These are phyloP conservation scores for Heteromurus nitidus DNA, from an alignment of 2,888 invertebrate genomes.

Conservation along the genomic window DNA sequence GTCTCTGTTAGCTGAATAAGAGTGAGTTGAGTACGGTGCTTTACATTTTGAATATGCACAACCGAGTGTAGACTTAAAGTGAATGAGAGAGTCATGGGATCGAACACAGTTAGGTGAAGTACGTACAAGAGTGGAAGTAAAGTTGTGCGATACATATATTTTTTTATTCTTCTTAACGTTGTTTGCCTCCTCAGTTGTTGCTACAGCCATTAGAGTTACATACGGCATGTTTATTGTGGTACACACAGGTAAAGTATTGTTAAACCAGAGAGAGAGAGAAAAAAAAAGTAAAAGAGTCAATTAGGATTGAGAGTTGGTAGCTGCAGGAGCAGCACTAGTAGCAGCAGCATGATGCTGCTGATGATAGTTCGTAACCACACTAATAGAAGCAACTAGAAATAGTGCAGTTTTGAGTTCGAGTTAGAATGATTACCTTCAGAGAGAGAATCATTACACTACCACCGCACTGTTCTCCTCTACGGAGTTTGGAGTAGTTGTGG, in stretches of 20 bases:
- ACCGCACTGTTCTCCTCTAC: background rate
- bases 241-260: constrained; percentile 20
- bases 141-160: background rate
- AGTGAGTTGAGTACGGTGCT: constrained; percentile 17
- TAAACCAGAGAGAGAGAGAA: background rate
- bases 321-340: background rate
- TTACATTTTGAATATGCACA: constrained; percentile 3
- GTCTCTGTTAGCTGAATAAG: constrained; percentile 10
- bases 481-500: background rate
- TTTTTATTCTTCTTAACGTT: constrained; percentile 25
- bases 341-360: background rate
- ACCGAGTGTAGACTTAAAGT: background rate
- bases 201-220: constrained; percentile 8
- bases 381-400: constrained; percentile 5
- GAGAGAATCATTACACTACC: background rate
- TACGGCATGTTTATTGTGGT: constrained; percentile 1
- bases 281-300: constrained; percentile 28
- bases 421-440: background rate
- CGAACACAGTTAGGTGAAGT: constrained; percentile 7
- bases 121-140: background rate
- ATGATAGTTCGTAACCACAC: constrained; percentile 7
- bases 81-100: background rate
- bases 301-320: constrained; percentile 9
- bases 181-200: constrained; percentile 22
- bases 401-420: constrained; percentile 23